phyloP scores from a whole-genome alignment of 2,888 invertebrate species.

The Itoplectis maculator region DNA sequence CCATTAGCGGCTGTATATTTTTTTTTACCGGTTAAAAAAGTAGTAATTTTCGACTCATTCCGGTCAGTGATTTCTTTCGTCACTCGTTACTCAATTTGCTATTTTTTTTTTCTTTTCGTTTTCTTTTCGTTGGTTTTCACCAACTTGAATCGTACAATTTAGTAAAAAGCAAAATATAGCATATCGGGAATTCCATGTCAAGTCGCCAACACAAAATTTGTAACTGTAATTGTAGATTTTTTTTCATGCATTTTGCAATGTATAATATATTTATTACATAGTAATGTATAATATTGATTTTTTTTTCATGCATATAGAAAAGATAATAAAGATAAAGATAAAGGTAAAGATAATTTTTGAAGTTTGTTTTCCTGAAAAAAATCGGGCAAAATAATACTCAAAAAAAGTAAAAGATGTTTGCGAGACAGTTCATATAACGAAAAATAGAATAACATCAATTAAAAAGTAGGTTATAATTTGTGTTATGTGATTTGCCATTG shows the following conservation, averaged over 20 bases:
- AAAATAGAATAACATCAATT: neutral
- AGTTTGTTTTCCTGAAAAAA: too few relatives aligned
- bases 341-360: too few relatives aligned
- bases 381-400: neutral
- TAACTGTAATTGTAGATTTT: too few relatives aligned
- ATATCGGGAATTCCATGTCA: neutral
- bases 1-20: conserved; percentile 9
- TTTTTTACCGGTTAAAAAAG: neutral
- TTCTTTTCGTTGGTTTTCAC: too few relatives aligned
- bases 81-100: conserved; percentile 7
- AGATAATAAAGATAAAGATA: too few relatives aligned
- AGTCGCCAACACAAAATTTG: neutral
- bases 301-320: too few relatives aligned
- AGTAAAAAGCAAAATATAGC: neutral
- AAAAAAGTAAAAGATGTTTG: neutral
- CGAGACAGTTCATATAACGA: neutral
- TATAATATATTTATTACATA: too few relatives aligned
- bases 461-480: neutral
- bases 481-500: neutral
- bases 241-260: too few relatives aligned
- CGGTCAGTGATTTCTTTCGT: conserved; percentile 31
- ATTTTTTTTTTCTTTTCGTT: conserved; percentile 6
- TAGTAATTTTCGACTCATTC: conserved; percentile 5
- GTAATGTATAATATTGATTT: too few relatives aligned
- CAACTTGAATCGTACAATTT: neutral